These are phyloP conservation scores for Eustalomyia histrio DNA, from an alignment of 2,888 invertebrate species.

Conservation along the genomic window DNA sequence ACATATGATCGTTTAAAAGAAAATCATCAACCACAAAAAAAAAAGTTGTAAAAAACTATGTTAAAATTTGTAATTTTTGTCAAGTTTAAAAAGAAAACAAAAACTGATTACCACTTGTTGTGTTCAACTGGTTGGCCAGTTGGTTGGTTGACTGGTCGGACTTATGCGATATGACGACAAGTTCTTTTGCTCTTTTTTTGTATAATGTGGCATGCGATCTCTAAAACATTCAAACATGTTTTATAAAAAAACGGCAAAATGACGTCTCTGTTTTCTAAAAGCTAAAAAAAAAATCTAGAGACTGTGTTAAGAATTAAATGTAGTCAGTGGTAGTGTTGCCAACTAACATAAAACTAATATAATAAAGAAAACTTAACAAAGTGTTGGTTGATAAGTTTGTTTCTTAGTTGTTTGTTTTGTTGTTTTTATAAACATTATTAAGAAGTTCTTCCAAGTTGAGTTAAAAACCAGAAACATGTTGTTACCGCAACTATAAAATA, in stretches of 20 bases:
- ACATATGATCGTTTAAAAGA: conserved; percentile 24
- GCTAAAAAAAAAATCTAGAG: background rate
- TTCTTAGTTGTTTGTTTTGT: background rate
- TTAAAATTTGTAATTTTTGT: conserved; percentile 12
- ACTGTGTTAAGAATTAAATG: background rate
- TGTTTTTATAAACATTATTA: background rate
- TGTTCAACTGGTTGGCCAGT: conserved; percentile 16
- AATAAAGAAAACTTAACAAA: too few relatives aligned
- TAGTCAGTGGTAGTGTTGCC: background rate
- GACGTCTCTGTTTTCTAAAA: conserved; percentile 13
- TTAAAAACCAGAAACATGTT: conserved; percentile 25
- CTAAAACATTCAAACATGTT: conserved; percentile 34
- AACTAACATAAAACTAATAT: background rate
- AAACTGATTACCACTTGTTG: conserved; percentile 13
- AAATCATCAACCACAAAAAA: conserved; percentile 12
- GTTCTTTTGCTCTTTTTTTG: conserved; percentile 17
- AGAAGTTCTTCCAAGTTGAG: background rate
- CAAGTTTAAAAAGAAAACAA: conserved; percentile 10
- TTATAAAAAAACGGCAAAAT: conserved; percentile 4
- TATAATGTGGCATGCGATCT: conserved; percentile 39
- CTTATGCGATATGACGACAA: conserved; percentile 20
- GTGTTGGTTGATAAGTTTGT: background rate
- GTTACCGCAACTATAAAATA: conserved; percentile 2
- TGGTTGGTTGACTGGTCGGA: conserved; percentile 19
- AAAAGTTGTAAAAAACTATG: background rate